Percentiles rank a stretch among this genome's conserved stretches.
These are phyloP conservation scores for Corynorhinus townsendii DNA, from an alignment of 2,113 vertebrate species.

Conservation along the genomic window DNA sequence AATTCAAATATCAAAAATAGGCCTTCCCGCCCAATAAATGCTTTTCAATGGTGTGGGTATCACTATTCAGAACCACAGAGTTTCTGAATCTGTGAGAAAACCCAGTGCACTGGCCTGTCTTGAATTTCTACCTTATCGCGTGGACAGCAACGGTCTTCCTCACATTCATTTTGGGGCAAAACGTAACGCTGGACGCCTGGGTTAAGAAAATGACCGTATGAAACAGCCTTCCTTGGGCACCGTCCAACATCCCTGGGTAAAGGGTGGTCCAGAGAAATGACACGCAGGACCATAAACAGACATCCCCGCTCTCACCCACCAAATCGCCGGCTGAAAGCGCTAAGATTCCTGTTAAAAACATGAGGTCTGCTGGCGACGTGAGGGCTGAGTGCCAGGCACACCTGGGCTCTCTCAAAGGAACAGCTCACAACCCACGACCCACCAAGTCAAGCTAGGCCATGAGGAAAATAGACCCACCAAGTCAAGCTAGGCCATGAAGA, in stretches of 20 bases:
- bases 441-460: accelerated
- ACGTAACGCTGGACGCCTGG: neutral
- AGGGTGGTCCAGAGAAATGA: neutral
- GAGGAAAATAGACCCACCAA: no score
- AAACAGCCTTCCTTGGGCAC: neutral
- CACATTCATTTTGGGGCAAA: neutral
- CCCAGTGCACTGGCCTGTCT: neutral
- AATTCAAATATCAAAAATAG: conserved; percentile 37
- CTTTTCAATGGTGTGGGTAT: neutral
- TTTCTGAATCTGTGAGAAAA: conserved; percentile 25
- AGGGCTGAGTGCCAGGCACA: neutral
- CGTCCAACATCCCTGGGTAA: neutral
- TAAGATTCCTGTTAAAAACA: neutral
- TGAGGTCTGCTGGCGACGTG: neutral
- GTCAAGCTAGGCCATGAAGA: neutral
- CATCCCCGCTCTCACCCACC: neutral
- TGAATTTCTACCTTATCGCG: neutral
- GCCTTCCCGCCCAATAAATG: conserved; percentile 7
- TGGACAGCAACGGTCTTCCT: neutral
- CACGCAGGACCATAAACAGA: neutral
- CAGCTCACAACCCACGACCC: no score
- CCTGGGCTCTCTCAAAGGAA: neutral
- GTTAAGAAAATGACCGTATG: conserved; percentile 42
- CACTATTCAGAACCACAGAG: conserved; percentile 9
- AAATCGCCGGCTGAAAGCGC: neutral